Evolutionary conservation across 2,888 invertebrate species (phyloP).

Genomic region (Limnephilus rhombicus): DNA sequence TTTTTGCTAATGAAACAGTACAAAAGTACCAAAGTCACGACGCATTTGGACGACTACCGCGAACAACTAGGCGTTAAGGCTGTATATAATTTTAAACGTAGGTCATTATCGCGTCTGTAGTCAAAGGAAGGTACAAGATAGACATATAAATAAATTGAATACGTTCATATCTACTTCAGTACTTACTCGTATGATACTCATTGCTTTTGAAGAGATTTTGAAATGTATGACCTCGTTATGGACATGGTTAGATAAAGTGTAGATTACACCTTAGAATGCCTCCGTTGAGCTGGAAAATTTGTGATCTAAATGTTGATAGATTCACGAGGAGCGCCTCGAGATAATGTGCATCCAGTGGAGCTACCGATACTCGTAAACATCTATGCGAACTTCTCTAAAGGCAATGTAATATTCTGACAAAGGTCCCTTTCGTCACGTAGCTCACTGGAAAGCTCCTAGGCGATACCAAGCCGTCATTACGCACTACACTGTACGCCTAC

Average conservation of each 20-base stretch:
- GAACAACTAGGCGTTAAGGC: neutral
- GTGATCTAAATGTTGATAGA: neutral
- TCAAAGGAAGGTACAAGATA: neutral
- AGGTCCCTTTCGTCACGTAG: neutral
- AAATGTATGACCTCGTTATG: neutral
- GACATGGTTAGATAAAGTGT: neutral
- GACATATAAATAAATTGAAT: neutral
- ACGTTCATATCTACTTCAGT: neutral
- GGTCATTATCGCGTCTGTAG: neutral
- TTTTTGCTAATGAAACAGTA: neutral
- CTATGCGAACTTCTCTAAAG: neutral
- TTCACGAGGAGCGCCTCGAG: neutral
- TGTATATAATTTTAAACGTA: neutral
- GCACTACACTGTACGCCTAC: neutral
- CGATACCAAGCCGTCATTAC: neutral
- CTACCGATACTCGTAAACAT: neutral
- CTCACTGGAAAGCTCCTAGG: neutral
- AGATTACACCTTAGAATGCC: neutral
- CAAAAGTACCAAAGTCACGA: neutral
- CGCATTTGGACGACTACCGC: neutral
- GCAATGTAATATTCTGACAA: neutral
- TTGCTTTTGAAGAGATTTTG: neutral
- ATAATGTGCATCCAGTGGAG: neutral
- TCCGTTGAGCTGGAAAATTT: neutral
- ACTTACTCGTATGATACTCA: neutral